Evolutionary conservation across 2,888 invertebrate species (phyloP).

Genomic region (Campoletis raptor): DNA sequence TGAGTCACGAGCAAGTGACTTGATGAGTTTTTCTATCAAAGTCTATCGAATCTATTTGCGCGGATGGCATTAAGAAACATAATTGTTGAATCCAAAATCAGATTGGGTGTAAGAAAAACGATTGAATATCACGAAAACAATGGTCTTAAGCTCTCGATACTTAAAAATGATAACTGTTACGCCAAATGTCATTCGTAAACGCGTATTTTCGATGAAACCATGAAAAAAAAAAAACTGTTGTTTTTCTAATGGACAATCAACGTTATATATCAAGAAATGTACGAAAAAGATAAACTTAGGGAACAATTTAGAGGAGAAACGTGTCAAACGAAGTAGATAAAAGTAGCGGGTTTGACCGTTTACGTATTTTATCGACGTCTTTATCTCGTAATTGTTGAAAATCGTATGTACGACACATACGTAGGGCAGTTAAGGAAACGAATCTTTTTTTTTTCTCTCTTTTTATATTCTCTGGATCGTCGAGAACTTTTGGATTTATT

Average conservation of each 20-base stretch:
- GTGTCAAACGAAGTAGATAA: constrained; percentile 19
- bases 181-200: constrained; percentile 18
- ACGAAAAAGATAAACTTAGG: constrained; percentile 48
- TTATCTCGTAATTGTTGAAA: constrained; percentile 42
- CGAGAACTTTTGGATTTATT: not conserved
- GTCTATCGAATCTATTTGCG: not conserved
- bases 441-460: constrained; percentile 14
- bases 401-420: not conserved
- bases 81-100: not conserved
- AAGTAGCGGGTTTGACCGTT: constrained; percentile 42
- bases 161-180: constrained; percentile 15
- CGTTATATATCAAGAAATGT: constrained; percentile 43
- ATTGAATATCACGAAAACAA: constrained; percentile 27
- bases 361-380: constrained; percentile 26
- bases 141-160: not conserved
- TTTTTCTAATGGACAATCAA: constrained; percentile 54
- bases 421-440: not conserved
- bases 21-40: not conserved
- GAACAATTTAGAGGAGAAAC: constrained; percentile 59
- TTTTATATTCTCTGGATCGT: not conserved
- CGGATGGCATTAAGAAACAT: not conserved
- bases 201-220: constrained; percentile 7
- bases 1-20: not conserved
- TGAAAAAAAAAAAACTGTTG: constrained; percentile 30
- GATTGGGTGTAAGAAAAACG: not conserved